Evolutionary conservation across 37 sponge, comb jelly and placozoan genomes (phyloP), one percentile per base, ranked within the genome.

Genomic region (Geodia barretti): DNA sequence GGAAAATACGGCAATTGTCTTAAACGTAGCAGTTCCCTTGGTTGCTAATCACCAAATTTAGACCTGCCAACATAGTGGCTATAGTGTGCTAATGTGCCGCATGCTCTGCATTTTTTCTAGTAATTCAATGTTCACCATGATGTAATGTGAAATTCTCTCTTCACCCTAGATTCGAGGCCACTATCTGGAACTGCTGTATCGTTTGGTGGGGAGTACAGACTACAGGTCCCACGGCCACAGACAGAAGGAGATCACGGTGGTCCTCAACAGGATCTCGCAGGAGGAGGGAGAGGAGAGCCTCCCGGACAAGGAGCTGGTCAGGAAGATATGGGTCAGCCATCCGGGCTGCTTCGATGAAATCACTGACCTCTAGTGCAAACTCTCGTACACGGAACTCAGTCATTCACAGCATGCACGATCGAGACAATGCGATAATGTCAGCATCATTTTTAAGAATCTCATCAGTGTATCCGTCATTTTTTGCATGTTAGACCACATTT

Each of bases 101-200:
- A n/a, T n/a, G n/a, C n/a, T n/a, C n/a, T n/a, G n/a, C n/a, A n/a
- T n/a, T n/a, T n/a, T n/a, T n/a, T n/a, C n/a, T n/a, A n/a, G n/a
- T n/a, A n/a, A n/a, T n/a, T n/a, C n/a, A n/a, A n/a, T 17, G 25
- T 73, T 24, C 39, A 73, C 35, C 9, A 35, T 73, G 74, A 8
- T n/a, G n/a, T 74, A 37, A 30, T 64, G 30, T 64, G 66, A 23
- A 4, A 21, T 20, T 41, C 63, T 70, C 64, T 4, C 39, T 24
- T 67, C 26, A 1, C 60, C 70, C 61, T 58, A 93, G 94, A 34
- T 29, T 23, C 64, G 94, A 0, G 67, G 79, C 9, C 91, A 93
- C 83, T 89, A 89, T 71, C 79, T 93, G 39, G 77, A 77, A 71
- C 78, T 93, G 64, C 84, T 93, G 33, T 72, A 70, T 35, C 73